Conservation (phyloP, 2,888 invertebrate genomes). For the Norana najaformis region DNA sequence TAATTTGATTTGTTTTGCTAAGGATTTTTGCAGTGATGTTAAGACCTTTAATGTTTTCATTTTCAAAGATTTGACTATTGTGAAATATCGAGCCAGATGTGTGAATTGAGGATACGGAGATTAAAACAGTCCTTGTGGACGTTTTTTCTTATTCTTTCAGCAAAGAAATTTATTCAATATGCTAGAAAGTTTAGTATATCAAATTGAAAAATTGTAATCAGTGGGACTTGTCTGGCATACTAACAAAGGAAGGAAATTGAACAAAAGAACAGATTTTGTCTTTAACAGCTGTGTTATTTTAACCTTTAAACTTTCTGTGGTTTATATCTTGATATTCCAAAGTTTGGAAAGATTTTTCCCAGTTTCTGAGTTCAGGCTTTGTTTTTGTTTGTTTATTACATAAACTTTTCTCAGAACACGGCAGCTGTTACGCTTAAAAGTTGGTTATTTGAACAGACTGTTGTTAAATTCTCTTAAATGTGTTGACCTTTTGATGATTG, state of each 20-base stretch:
- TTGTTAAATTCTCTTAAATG: not conserved
- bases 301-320: not conserved
- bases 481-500: not conserved
- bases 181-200: not conserved
- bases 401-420: not conserved
- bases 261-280: not conserved
- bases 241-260: not conserved
- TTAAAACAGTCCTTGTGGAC: no score
- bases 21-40: not conserved
- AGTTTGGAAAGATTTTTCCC: not conserved
- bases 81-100: not conserved
- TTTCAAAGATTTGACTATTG: not conserved
- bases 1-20: constrained; percentile 3
- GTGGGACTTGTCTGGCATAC: not conserved
- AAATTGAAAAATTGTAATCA: not conserved
- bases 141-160: not conserved
- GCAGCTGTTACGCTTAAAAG: not conserved
- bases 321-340: not conserved
- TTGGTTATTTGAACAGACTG: not conserved
- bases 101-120: not conserved
- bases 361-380: not conserved
- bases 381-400: not conserved
- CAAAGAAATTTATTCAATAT: not conserved
- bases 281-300: not conserved
- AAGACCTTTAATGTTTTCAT: not conserved